Conservation (phyloP, 2,888 invertebrate species). For the Synanthedon andrenaeformis region DNA sequence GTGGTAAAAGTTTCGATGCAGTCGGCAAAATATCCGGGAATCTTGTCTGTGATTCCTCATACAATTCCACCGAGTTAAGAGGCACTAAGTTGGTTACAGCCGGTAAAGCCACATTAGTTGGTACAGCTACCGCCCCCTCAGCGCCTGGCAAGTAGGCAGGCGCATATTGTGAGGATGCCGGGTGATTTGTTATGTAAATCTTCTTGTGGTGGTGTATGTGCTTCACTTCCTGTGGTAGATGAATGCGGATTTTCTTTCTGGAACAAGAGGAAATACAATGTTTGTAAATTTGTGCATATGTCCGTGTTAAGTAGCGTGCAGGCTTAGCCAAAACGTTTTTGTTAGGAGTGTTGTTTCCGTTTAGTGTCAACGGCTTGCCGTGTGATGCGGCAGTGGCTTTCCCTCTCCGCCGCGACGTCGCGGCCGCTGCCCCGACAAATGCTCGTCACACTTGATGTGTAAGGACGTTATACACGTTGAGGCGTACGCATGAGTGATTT, state of each 20-base stretch:
- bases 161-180: constrained; percentile 57
- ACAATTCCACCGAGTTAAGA: constrained; percentile 41
- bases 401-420: constrained; percentile 28
- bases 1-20: constrained; percentile 50
- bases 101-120: constrained; percentile 43
- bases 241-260: constrained; percentile 70
- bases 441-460: constrained; percentile 32
- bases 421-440: constrained; percentile 16
- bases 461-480: constrained; percentile 14
- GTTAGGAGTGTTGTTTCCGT: constrained; percentile 36
- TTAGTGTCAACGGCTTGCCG: constrained; percentile 50
- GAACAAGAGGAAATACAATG: constrained; percentile 44
- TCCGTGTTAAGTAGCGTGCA: constrained; percentile 14
- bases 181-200: constrained; percentile 64
- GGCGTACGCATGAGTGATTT: too few species aligned
- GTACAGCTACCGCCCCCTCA: constrained; percentile 49
- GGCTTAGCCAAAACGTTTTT: constrained; percentile 23
- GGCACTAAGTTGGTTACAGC: constrained; percentile 40
- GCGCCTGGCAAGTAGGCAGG: constrained; percentile 57
- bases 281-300: neutral
- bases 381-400: constrained; percentile 52
- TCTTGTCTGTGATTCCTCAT: constrained; percentile 36
- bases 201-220: constrained; percentile 69
- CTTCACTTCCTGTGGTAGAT: constrained; percentile 69
- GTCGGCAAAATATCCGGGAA: constrained; percentile 27